These are phyloP conservation scores for Palythoa caribaeorum DNA, from an alignment of 92 coral and sea anemone genomes.

Conservation along the genomic window DNA sequence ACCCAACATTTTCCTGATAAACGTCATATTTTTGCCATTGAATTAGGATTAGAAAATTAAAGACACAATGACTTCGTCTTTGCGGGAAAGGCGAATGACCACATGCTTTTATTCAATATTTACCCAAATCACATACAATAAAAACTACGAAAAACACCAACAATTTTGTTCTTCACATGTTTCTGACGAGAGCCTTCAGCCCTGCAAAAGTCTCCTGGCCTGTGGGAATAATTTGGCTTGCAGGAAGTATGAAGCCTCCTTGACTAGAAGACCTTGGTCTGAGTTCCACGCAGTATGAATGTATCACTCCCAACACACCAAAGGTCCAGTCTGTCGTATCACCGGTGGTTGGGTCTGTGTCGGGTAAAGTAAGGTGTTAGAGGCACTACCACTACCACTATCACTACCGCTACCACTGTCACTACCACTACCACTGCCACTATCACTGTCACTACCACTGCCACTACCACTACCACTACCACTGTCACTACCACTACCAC, in stretches of 20 bases:
- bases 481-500: no score
- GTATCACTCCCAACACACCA: slow-evolving; percentile 80
- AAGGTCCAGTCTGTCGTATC: slow-evolving; percentile 95
- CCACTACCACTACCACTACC: no score
- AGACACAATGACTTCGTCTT: background rate
- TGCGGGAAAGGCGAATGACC: slow-evolving; percentile 50
- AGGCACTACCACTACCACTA: no score
- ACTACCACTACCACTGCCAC: no score
- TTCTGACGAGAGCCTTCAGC: slow-evolving; percentile 74
- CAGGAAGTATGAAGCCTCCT: slow-evolving; percentile 77
- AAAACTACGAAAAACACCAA: background rate
- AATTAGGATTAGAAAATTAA: no score
- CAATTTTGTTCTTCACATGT: slow-evolving; percentile 37
- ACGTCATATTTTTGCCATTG: no score
- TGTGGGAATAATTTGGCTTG: slow-evolving; percentile 73
- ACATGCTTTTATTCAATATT: slow-evolving; percentile 16
- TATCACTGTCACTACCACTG: no score
- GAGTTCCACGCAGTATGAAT: slow-evolving; percentile 89
- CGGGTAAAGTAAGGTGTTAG: slow-evolving; percentile 7
- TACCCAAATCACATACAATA: slow-evolving; percentile 25
- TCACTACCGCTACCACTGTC: no score
- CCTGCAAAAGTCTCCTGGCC: slow-evolving; percentile 93
- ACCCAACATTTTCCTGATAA: no score
- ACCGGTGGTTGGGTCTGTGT: slow-evolving; percentile 85
- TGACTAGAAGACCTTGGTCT: slow-evolving; percentile 53